Evolutionary conservation across 2,797 vertebrate genomes (phyloP), one percentile per base, ranked within the genome.

Genomic region (Heliangelus exortis): DNA sequence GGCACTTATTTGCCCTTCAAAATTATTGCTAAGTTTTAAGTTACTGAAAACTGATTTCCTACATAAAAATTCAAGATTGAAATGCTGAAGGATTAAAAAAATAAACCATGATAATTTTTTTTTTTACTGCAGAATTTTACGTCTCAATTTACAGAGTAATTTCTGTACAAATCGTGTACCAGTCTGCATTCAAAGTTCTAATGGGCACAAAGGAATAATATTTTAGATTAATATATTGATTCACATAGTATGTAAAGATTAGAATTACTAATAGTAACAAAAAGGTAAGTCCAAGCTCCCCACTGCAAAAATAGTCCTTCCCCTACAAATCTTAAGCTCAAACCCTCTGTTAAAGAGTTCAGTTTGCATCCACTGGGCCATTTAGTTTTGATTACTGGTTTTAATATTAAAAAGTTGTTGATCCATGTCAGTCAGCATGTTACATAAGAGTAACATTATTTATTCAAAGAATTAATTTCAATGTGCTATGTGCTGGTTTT

Each of bases 371-470:
- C 57, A 67, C 34, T 22, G 55, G 87, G 55, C 72, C 72, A 72
- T 57, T 83, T 74, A 81, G 2, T 63, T 71, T 54, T 3, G 5
- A 34, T 48, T 28, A 74, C 15, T 20, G 15, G 2, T 84, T 89
- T 95, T 77, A 87, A 95, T 67, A 91, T 69, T 78, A 93, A 94
- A 51, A 51, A 96, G 94, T 74, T 94, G 96, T 74, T 96, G 88
- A 95, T 93, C 58, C 79, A 90, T n/a, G 43, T 92, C 90, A 95
- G 88, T 55, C 80, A 96, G 87, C 75, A 92, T 68, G 84, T 96
- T 95, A 95, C 63, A 48, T 85, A 96, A 96, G 45, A 96, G 90
- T 50, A 95, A 77, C 28, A 77, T 92, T 83, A 94, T 96, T 96
- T 96, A 96, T 97, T 87, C 61, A 93, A 75, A 63, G 82, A 90